phyloP scores from a whole-genome alignment of 2,888 invertebrate species.

The Falcaria lacertinaria region DNA sequence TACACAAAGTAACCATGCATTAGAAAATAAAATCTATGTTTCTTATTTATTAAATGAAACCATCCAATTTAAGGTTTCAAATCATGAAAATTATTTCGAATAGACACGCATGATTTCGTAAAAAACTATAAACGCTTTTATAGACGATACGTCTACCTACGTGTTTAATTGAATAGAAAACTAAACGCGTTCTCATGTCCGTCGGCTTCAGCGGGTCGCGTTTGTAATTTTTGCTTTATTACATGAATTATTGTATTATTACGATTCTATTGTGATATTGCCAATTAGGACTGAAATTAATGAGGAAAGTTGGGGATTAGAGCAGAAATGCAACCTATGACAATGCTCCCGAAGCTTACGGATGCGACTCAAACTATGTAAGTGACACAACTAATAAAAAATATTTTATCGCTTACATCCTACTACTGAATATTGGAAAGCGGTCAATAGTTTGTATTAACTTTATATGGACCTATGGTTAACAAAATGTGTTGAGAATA shows the following conservation, averaged over 20 bases:
- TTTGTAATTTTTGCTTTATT: conserved; percentile 48
- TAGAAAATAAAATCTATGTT: no score
- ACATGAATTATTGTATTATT: conserved; percentile 35
- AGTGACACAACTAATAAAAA: conserved; percentile 36
- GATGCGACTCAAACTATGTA: conserved; percentile 73
- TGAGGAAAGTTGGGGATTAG: conserved; percentile 48
- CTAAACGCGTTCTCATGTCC: conserved; percentile 51
- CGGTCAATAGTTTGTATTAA: neutral
- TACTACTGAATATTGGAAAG: neutral
- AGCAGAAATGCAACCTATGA: conserved; percentile 57
- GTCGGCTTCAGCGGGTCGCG: conserved; percentile 59
- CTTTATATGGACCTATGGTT: no score
- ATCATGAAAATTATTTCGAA: no score
- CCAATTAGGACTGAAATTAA: conserved; percentile 40
- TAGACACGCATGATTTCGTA: no score
- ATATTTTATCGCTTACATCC: conserved; percentile 14
- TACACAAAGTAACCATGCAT: no score
- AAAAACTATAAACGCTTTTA: no score
- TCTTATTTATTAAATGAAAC: no score
- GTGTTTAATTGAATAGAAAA: conserved; percentile 10
- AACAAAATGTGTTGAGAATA: neutral
- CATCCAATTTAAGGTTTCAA: no score
- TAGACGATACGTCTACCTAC: no score
- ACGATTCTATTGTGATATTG: conserved; percentile 28
- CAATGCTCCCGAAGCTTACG: conserved; percentile 67